Conservation (phyloP, 2,113 vertebrate species). For the Notarius lentiginosus region DNA sequence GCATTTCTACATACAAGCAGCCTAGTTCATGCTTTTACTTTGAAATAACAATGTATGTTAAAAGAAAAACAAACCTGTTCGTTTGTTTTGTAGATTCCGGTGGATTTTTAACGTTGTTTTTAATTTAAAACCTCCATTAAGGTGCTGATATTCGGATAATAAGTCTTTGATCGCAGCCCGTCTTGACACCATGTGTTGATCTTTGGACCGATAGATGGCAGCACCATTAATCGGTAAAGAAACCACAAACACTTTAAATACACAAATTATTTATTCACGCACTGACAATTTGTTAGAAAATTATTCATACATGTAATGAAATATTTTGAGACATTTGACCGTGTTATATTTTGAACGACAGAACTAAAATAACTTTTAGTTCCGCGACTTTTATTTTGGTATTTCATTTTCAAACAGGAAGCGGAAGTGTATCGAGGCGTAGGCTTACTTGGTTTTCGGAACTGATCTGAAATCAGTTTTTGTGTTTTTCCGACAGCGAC, state of each 20-base stretch:
- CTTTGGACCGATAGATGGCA: conserved; percentile 18
- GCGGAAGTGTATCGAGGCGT: neutral
- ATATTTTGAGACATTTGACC: neutral
- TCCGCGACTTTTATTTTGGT: conserved; percentile 14
- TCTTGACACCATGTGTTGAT: neutral
- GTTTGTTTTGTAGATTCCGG: neutral
- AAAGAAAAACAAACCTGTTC: neutral
- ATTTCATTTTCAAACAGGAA: neutral
- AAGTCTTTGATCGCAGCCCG: too few species aligned
- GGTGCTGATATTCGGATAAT: neutral
- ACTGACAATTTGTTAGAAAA: neutral
- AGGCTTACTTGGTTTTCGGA: neutral
- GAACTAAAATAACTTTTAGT: neutral
- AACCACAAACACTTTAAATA: neutral
- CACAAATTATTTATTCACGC: too few species aligned
- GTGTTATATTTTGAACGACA: too few species aligned
- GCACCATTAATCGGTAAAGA: neutral
- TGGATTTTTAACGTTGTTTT: neutral
- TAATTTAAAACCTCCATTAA: neutral
- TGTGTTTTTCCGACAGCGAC: neutral
- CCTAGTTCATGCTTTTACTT: neutral
- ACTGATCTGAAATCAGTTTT: conserved; percentile 9
- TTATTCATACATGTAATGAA: neutral
- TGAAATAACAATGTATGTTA: neutral
- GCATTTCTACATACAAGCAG: neutral